Evolutionary conservation across 2,888 invertebrate genomes (phyloP).

Genomic region (Embidobia sp.): DNA sequence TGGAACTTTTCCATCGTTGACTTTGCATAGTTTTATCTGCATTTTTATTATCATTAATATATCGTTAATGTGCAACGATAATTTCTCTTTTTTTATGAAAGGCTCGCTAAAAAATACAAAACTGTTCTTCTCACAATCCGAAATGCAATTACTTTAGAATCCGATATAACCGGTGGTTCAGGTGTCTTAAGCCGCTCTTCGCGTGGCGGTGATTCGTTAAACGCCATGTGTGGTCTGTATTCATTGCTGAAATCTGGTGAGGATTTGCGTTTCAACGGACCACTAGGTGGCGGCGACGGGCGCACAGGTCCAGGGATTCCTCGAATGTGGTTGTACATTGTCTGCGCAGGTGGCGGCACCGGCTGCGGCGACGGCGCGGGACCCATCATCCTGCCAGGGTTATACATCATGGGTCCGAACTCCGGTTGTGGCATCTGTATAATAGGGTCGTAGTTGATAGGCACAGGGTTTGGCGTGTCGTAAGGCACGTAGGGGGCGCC

Average conservation of each 20-base stretch:
- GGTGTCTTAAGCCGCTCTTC: constrained; percentile 78
- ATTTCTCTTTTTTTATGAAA: too few species aligned
- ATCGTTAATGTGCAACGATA: too few species aligned
- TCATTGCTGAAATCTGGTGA: constrained; percentile 62
- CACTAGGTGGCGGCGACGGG: not conserved
- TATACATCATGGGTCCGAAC: constrained; percentile 72
- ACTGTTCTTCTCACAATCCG: too few species aligned
- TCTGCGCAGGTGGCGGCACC: constrained; percentile 61
- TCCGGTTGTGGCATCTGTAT: constrained; percentile 68
- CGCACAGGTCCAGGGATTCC: constrained; percentile 36
- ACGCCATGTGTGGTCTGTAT: constrained; percentile 5
- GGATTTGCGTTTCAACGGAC: constrained; percentile 3
- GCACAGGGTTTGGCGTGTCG: constrained; percentile 68
- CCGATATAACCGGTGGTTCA: constrained; percentile 80
- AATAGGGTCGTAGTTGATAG: constrained; percentile 71
- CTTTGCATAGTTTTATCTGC: too few species aligned
- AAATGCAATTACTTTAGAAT: constrained; percentile 76
- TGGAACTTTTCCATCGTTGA: too few species aligned
- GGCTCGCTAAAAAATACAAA: too few species aligned
- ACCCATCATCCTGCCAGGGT: constrained; percentile 63
- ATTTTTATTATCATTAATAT: too few species aligned
- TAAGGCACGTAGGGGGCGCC: constrained; percentile 70
- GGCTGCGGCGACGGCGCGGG: constrained; percentile 69
- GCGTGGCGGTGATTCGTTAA: constrained; percentile 41
- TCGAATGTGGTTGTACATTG: constrained; percentile 47